Conservation (phyloP, 2,888 invertebrate species). For the Ramazzottius varieornatus region DNA sequence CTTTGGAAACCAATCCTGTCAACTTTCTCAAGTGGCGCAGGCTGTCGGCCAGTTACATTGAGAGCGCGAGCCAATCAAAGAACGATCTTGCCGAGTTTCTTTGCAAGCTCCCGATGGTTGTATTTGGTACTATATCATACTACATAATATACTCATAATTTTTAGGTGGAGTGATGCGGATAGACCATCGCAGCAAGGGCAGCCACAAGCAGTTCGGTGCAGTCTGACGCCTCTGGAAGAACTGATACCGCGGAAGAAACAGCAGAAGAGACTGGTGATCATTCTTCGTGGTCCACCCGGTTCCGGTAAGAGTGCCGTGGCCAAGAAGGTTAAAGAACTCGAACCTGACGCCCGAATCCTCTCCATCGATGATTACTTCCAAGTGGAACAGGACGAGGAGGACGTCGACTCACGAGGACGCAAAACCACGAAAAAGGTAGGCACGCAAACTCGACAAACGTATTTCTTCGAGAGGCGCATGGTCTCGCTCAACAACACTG, state of each 20-base stretch:
- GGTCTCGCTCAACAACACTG: no score
- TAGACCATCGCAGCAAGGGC: background rate
- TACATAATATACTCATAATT: no score
- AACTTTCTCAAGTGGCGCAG: no score
- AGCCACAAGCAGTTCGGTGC: background rate
- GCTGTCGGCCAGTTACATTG: no score
- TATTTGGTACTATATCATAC: no score
- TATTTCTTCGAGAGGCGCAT: no score
- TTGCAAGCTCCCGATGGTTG: no score
- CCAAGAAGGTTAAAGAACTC: constrained; percentile 48
- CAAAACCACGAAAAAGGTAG: background rate
- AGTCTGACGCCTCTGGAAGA: background rate
- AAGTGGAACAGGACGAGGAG: background rate
- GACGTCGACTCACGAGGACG: background rate
- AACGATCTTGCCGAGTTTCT: no score
- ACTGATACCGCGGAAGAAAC: background rate
- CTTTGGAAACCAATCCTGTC: no score
- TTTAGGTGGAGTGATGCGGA: no score
- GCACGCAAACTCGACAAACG: no score
- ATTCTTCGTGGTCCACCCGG: constrained; percentile 77
- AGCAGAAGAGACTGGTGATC: constrained; percentile 38
- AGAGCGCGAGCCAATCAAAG: no score
- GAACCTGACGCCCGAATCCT: background rate
- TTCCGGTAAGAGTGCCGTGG: constrained; percentile 70
- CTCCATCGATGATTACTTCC: background rate